Evolutionary conservation across 2,113 vertebrate genomes (phyloP).

Genomic region (Corythornis madagascariensis): DNA sequence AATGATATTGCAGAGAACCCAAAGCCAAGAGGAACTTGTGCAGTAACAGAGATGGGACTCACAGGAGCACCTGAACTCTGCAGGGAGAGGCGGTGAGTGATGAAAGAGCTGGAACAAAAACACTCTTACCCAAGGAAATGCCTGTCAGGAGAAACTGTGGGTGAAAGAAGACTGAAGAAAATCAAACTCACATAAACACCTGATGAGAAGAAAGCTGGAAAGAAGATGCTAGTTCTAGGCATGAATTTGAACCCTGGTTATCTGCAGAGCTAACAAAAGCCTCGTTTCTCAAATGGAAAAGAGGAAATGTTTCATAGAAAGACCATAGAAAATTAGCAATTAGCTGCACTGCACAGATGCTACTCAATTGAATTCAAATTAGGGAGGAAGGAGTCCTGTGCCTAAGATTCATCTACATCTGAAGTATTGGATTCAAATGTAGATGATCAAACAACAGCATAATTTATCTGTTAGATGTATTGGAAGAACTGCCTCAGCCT

Average conservation of each 20-base stretch:
- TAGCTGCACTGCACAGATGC: conserved; percentile 29
- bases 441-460: not conserved
- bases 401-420: not conserved
- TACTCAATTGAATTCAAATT: conserved; percentile 43
- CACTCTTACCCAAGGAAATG: not conserved
- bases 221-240: not conserved
- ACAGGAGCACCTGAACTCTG: not conserved
- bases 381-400: not conserved
- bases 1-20: not conserved
- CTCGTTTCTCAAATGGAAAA: not conserved
- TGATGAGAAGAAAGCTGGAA: not conserved
- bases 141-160: not conserved
- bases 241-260: not conserved
- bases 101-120: not conserved
- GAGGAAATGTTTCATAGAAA: conserved; percentile 4
- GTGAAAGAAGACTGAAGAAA: not conserved
- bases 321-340: conserved; percentile 21
- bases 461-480: not conserved
- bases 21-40: not conserved
- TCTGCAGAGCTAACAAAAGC: not conserved
- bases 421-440: conserved; percentile 21
- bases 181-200: not conserved
- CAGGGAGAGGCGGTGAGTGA: not conserved
- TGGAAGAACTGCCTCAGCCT: not conserved
- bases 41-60: not conserved